These are phyloP conservation scores for Pyrochroa serraticornis DNA, from an alignment of 2,888 invertebrate species.

Conservation along the genomic window DNA sequence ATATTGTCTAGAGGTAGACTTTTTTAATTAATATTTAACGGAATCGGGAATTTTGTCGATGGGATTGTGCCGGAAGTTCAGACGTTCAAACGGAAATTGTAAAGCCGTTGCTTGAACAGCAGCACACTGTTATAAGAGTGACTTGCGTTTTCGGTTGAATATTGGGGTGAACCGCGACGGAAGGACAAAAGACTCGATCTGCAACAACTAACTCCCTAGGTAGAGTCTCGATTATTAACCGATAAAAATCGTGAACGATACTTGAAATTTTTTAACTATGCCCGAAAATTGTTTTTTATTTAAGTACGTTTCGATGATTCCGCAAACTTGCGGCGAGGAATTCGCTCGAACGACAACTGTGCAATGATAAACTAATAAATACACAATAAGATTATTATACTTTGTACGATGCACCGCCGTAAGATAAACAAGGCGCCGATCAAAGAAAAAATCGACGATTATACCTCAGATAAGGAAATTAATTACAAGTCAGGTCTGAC, in stretches of 20 bases:
- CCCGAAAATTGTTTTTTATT: too few relatives aligned
- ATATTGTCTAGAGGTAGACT: too few relatives aligned
- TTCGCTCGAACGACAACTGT: slow-evolving; percentile 5
- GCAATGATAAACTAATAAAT: slow-evolving; percentile 20
- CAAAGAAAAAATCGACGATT: background rate
- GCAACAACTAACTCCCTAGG: too few relatives aligned
- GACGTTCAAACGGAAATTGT: slow-evolving; percentile 39
- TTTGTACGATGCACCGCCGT: slow-evolving; percentile 9
- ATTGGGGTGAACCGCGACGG: slow-evolving; percentile 7
- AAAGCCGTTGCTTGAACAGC: slow-evolving; percentile 33
- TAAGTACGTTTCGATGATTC: too few relatives aligned
- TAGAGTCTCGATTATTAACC: too few relatives aligned
- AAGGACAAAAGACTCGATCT: too few relatives aligned
- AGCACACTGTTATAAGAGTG: slow-evolving; percentile 28
- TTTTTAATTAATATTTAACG: too few relatives aligned
- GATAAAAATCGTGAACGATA: too few relatives aligned
- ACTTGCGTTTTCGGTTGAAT: slow-evolving; percentile 30
- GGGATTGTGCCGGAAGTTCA: slow-evolving; percentile 35
- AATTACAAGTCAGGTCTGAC: too few relatives aligned
- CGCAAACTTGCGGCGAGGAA: background rate
- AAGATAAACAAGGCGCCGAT: slow-evolving; percentile 6
- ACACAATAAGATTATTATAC: slow-evolving; percentile 17
- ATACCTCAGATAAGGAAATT: too few relatives aligned
- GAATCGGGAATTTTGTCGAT: too few relatives aligned
- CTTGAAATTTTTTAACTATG: too few relatives aligned